These are phyloP conservation scores for Halichondria panicea DNA, from an alignment of 37 sponge, comb jelly and placozoan species.

Conservation along the genomic window DNA sequence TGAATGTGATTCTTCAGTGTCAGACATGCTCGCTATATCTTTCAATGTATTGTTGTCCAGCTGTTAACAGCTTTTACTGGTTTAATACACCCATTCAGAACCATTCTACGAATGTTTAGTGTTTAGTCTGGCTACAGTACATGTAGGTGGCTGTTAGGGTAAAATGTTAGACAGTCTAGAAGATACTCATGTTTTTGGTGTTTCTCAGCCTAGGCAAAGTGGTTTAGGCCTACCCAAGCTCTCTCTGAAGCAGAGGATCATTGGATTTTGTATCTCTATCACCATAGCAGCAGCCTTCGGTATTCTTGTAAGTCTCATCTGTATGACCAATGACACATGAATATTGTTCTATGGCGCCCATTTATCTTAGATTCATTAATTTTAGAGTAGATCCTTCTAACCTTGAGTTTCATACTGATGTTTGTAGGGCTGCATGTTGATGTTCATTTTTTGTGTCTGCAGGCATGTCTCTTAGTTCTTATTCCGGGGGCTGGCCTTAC, in stretches of 20 bases:
- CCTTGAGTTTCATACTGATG: too few relatives aligned
- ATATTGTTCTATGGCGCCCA: too few relatives aligned
- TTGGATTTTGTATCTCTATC: constrained; percentile 58
- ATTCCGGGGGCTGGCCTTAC: constrained; percentile 22
- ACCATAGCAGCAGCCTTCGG: constrained; percentile 39
- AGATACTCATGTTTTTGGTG: not conserved
- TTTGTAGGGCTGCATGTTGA: too few relatives aligned
- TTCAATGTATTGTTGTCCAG: too few relatives aligned
- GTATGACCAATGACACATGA: too few relatives aligned
- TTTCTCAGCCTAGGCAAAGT: not conserved
- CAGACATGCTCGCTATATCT: not conserved
- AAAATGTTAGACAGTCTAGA: not conserved
- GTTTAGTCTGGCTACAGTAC: too few relatives aligned
- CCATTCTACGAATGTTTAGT: too few relatives aligned
- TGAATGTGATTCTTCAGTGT: not conserved
- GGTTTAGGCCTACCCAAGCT: constrained; percentile 20
- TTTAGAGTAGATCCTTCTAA: too few relatives aligned
- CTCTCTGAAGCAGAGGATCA: constrained; percentile 54
- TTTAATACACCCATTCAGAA: too few relatives aligned
- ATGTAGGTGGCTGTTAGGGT: too few relatives aligned
- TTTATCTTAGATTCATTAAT: too few relatives aligned
- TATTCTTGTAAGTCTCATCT: constrained; percentile 51
- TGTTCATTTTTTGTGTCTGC: not conserved
- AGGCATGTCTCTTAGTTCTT: constrained; percentile 54
- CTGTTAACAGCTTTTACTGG: too few relatives aligned